Percentiles rank a stretch among this genome's conserved stretches.
Evolutionary conservation across 2,113 vertebrate genomes (phyloP).

Genomic region (Poicephalus gulielmi): DNA sequence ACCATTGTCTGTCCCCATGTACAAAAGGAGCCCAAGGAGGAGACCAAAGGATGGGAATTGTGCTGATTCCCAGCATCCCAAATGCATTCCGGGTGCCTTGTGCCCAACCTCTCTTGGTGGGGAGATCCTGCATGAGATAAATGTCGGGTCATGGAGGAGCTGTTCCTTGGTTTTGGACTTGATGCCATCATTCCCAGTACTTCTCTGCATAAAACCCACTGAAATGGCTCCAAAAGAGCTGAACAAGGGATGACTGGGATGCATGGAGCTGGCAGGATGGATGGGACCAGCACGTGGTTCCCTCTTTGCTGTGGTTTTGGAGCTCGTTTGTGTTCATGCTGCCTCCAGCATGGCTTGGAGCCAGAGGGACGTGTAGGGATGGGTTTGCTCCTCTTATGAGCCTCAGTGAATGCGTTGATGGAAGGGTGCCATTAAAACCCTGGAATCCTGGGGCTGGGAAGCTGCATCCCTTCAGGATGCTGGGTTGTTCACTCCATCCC

Average conservation of each 20-base stretch:
- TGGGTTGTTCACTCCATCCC: background rate
- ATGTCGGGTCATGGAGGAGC: background rate
- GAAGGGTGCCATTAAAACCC: background rate
- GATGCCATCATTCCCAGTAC: background rate
- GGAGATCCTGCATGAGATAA: background rate
- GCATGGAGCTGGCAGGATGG: background rate
- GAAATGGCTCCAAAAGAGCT: background rate
- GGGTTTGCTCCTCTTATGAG: background rate
- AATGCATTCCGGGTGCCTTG: background rate
- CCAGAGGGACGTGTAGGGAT: accelerated
- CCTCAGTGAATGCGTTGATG: background rate
- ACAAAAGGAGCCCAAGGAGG: background rate
- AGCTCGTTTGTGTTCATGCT: background rate
- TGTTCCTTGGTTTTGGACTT: background rate
- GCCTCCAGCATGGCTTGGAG: background rate
- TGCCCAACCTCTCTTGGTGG: accelerated
- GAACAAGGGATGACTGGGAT: background rate
- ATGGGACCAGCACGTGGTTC: background rate
- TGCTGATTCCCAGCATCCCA: accelerated
- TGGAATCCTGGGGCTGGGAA: background rate
- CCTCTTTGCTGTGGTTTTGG: background rate
- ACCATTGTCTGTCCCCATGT: accelerated
- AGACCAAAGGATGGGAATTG: accelerated
- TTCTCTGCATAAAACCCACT: background rate
- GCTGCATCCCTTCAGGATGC: background rate